Percentiles rank a stretch among this genome's conserved stretches.
Evolutionary conservation across 64 coral and sea anemone genomes (phyloP).

Genomic region (Acropora yongei): DNA sequence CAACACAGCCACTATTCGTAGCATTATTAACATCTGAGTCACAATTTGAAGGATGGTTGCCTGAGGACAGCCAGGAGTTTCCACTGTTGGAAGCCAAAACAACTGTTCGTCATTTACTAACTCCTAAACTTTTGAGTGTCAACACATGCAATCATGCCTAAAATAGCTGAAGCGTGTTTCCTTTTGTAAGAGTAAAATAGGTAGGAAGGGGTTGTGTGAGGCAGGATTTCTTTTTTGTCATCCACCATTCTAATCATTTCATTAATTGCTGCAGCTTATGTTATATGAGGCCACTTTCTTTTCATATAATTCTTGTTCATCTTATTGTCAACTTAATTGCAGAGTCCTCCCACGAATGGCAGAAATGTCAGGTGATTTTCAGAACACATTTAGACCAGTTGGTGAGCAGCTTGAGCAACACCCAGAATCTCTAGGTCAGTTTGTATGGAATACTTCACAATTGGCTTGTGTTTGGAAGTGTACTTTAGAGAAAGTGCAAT

Average conservation of each 20-base stretch:
- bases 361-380: conserved; percentile 53
- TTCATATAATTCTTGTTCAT: not conserved
- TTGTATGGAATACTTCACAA: not conserved
- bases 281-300: too few relatives aligned
- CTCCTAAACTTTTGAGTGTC: not conserved
- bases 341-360: conserved; percentile 17
- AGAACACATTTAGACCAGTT: conserved; percentile 70
- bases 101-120: too few relatives aligned
- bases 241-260: too few relatives aligned
- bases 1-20: too few relatives aligned
- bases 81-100: too few relatives aligned
- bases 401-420: conserved; percentile 47
- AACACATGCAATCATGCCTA: not conserved
- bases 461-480: not conserved
- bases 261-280: too few relatives aligned
- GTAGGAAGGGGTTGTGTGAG: too few relatives aligned
- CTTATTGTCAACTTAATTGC: not conserved
- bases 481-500: too few relatives aligned
- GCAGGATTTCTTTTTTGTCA: too few relatives aligned
- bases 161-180: not conserved
- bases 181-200: not conserved
- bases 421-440: conserved; percentile 13
- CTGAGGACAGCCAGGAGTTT: too few relatives aligned
- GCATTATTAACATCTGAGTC: too few relatives aligned
- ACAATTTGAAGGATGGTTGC: too few relatives aligned